A percentile compares a stretch with the other conserved stretches of the same genome.
Conservation (phyloP, 2,113 vertebrate species). For the Suncus etruscus region DNA sequence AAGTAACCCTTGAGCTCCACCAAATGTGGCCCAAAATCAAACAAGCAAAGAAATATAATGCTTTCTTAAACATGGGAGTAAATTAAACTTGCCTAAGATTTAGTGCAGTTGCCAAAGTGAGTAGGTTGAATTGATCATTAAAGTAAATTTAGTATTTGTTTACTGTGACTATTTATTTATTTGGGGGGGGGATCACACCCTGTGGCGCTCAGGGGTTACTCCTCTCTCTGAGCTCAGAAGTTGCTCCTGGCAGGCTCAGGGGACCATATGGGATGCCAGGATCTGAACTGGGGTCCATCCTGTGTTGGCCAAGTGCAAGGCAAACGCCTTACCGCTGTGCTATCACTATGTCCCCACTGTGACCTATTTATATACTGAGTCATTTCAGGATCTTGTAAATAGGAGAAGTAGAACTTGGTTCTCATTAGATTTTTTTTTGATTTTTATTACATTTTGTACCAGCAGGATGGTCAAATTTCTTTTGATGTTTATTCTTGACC, state of each 20-base stretch:
- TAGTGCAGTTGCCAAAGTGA: not conserved
- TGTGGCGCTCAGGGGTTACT: no score
- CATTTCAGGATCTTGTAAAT: conserved; percentile 6
- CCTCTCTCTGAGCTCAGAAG: no score
- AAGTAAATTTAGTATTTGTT: conserved; percentile 15
- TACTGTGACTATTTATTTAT: not conserved
- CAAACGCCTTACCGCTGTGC: no score
- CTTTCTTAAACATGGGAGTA: not conserved
- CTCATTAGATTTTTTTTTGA: not conserved
- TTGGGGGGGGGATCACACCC: no score
- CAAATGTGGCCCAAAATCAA: no score
- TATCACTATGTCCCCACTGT: no score
- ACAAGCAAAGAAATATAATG: not conserved
- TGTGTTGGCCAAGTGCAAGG: no score
- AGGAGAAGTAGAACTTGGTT: conserved; percentile 28
- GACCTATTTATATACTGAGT: conserved; percentile 15
- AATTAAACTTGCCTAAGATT: not conserved
- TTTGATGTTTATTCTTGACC: not conserved
- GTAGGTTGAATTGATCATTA: not conserved
- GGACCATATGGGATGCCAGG: no score
- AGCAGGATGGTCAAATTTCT: not conserved
- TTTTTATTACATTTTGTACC: conserved; percentile 26
- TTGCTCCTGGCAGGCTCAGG: no score
- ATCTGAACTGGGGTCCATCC: no score
- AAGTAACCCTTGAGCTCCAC: no score